These are phyloP conservation scores for Zalophus californianus DNA, from an alignment of 2,797 vertebrate species.

Conservation along the genomic window DNA sequence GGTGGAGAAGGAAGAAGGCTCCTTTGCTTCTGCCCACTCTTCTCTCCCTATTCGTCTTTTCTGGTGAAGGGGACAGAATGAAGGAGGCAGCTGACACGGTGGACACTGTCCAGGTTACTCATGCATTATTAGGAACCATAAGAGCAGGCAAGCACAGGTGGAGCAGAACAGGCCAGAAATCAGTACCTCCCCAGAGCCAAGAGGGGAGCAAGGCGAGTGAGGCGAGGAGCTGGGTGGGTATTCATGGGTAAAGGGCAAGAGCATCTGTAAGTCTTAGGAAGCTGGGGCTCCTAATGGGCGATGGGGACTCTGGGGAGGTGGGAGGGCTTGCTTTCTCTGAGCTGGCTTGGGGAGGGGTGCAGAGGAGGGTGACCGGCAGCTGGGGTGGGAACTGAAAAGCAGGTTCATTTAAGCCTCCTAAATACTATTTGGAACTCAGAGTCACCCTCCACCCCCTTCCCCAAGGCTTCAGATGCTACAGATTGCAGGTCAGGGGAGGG, in stretches of 20 bases:
- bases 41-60: not conserved
- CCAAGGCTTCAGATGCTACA: not conserved
- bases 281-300: not conserved
- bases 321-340: not conserved
- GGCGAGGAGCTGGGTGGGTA: not conserved
- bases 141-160: not conserved
- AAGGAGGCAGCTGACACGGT: not conserved
- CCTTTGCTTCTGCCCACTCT: not conserved
- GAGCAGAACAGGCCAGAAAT: constrained; percentile 20
- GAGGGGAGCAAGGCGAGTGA: not conserved
- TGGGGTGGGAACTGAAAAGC: not conserved
- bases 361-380: not conserved
- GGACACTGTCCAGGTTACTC: not conserved
- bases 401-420: not conserved
- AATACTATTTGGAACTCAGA: not conserved
- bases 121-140: not conserved
- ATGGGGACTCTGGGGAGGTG: not conserved
- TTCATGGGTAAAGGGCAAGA: not conserved
- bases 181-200: not conserved
- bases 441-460: not conserved
- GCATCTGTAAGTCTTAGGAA: not conserved
- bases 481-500: not conserved
- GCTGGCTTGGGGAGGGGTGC: not conserved
- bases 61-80: not conserved
- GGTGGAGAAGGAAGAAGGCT: not conserved